Percentiles rank a stretch among this genome's conserved stretches.
Conservation (phyloP, 1,140 invertebrate species). For the Lysiphlebus fabarum region DNA sequence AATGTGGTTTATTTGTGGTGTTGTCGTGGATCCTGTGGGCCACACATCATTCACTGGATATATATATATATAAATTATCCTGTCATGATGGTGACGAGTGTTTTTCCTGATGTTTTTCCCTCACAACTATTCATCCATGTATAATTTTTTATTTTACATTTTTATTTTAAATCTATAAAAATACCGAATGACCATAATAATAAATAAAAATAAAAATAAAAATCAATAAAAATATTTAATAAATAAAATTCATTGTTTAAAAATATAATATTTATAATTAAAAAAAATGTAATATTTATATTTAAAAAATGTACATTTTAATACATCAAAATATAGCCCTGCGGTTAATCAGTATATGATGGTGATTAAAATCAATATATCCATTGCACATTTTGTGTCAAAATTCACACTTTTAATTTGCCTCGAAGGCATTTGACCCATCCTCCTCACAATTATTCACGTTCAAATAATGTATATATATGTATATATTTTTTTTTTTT, state of each 20-base stretch:
- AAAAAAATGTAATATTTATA: conserved; percentile 2
- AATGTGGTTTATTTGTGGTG: conserved; percentile 11
- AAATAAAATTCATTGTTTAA: neutral
- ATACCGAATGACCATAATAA: too few relatives aligned
- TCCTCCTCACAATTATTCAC: neutral
- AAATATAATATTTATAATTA: neutral
- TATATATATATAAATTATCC: conserved; percentile 17
- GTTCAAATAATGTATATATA: neutral
- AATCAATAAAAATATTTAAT: too few relatives aligned
- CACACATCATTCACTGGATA: conserved; percentile 4
- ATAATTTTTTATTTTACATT: too few relatives aligned
- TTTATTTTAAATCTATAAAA: too few relatives aligned
- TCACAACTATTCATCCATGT: too few relatives aligned
- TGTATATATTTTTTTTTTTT: conserved; percentile 1
- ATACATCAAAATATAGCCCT: conserved; percentile 12
- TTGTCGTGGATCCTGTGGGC: conserved; percentile 6
- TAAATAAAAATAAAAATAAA: too few relatives aligned
- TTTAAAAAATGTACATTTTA: conserved; percentile 8
- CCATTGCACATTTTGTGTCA: conserved; percentile 15
- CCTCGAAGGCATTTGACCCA: neutral
- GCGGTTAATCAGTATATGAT: conserved; percentile 23
- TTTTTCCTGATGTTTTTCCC: neutral
- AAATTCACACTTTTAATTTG: conserved; percentile 15
- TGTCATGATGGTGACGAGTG: conserved; percentile 11
- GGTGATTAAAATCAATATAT: conserved; percentile 24